Percentiles rank a stretch among this genome's conserved stretches.
These are phyloP conservation scores for Lates calcarifer DNA, from an alignment of 2,113 vertebrate species.

Conservation along the genomic window DNA sequence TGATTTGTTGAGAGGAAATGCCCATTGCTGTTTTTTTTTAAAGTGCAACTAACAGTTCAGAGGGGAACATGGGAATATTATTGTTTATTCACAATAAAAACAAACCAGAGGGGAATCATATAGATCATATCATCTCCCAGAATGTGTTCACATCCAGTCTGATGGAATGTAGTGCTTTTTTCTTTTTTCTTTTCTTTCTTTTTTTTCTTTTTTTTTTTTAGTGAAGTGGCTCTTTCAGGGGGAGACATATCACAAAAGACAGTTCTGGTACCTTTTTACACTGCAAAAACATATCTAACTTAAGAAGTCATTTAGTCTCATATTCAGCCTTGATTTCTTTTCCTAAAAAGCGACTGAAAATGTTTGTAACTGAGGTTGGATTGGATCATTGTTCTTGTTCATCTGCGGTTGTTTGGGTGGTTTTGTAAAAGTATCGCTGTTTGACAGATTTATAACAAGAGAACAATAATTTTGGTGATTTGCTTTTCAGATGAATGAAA, in stretches of 20 bases:
- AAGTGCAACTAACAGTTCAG: slow-evolving; percentile 75
- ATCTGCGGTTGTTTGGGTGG: not conserved
- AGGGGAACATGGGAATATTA: not conserved
- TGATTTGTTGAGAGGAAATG: slow-evolving; percentile 37
- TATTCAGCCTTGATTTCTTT: not conserved
- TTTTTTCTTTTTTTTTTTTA: not conserved
- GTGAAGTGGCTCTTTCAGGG: not conserved
- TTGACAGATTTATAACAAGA: not conserved
- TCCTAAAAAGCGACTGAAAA: not conserved
- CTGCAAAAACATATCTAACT: not conserved
- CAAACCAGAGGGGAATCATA: not conserved
- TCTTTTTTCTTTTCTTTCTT: not conserved
- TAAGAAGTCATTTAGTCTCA: not conserved
- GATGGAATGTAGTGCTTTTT: slow-evolving; percentile 26
- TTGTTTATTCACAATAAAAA: slow-evolving; percentile 25
- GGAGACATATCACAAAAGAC: not conserved
- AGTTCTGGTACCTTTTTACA: slow-evolving; percentile 8
- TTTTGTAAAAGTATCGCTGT: not conserved
- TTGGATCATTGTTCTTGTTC: slow-evolving; percentile 19
- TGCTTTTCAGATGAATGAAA: slow-evolving; percentile 6
- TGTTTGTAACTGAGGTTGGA: not conserved
- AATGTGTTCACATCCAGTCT: slow-evolving; percentile 2
- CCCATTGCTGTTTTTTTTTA: slow-evolving; percentile 71
- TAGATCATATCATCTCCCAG: slow-evolving; percentile 10
- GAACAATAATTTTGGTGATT: not conserved